Percentiles rank a stretch among this genome's conserved stretches.
Evolutionary conservation across 2,888 invertebrate species (phyloP).

Genomic region (Sphaerophoria rueppellii): DNA sequence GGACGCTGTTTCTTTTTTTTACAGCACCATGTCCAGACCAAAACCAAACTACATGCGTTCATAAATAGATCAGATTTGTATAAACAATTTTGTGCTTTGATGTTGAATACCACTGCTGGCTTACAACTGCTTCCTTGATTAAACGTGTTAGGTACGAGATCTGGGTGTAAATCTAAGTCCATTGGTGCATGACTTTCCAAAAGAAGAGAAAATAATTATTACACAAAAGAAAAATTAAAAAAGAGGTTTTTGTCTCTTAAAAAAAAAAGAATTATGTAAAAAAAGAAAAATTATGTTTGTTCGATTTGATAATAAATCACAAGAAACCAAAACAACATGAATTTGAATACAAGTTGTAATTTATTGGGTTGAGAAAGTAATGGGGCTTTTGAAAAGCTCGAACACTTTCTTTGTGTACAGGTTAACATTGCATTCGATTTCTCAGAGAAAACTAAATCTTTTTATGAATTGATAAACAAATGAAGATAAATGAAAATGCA

Average conservation of each 20-base stretch:
- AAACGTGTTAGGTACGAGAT: constrained; percentile 11
- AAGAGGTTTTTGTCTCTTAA: constrained; percentile 16
- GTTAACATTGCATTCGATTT: no score
- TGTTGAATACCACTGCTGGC: neutral
- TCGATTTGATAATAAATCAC: constrained; percentile 4
- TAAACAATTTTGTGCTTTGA: constrained; percentile 44
- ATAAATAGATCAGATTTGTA: constrained; percentile 56
- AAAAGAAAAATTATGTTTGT: neutral
- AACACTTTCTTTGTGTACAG: no score
- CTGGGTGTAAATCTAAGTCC: constrained; percentile 31
- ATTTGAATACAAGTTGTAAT: neutral
- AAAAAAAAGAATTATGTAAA: neutral
- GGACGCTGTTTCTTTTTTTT: constrained; percentile 1
- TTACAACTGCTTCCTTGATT: constrained; percentile 59
- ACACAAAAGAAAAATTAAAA: neutral
- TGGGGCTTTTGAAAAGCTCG: no score
- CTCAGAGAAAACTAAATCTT: no score
- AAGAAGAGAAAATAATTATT: constrained; percentile 21
- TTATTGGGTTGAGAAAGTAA: constrained; percentile 5
- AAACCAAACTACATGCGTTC: constrained; percentile 16
- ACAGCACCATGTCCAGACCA: neutral
- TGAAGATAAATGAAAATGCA: no score
- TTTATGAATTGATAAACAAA: no score
- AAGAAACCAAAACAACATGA: neutral
- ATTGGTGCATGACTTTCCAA: constrained; percentile 38